Evolutionary conservation across 1,140 invertebrate species (phyloP).

Genomic region (Homalodisca vitripennis): DNA sequence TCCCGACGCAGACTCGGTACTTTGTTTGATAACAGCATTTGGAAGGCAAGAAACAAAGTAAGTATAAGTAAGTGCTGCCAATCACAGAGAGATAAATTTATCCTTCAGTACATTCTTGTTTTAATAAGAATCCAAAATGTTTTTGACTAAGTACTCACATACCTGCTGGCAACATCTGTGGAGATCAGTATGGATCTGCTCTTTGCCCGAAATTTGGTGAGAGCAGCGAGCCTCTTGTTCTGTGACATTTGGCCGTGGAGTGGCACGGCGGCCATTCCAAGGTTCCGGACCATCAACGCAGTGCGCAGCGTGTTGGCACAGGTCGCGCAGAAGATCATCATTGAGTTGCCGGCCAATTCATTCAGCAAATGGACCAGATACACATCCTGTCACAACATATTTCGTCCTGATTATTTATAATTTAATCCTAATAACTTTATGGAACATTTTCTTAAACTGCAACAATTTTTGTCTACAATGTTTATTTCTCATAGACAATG

Average conservation of each 20-base stretch:
- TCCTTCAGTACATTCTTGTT: no score
- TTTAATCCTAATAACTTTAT: no score
- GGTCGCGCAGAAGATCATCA: conserved; percentile 96
- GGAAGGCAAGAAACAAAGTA: no score
- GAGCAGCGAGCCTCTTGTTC: conserved; percentile 85
- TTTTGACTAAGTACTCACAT: conserved; percentile 37
- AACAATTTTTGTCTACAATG: not conserved
- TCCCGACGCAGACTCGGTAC: no score
- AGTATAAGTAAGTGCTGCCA: no score
- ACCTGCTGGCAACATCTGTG: conserved; percentile 97
- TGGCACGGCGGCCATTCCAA: conserved; percentile 90
- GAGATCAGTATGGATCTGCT: conserved; percentile 87
- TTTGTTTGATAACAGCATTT: no score
- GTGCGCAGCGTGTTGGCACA: conserved; percentile 89
- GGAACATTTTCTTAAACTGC: no score
- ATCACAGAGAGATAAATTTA: no score
- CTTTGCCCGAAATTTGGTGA: conserved; percentile 93
- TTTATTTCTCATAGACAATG: not conserved
- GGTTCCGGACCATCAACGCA: conserved; percentile 82
- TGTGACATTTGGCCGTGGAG: conserved; percentile 97
- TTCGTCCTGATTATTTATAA: no score
- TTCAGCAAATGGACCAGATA: conserved; percentile 96
- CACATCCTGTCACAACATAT: no score
- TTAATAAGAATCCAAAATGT: not conserved
- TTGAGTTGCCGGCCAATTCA: conserved; percentile 93